Evolutionary conservation across 1,140 invertebrate genomes (phyloP).

Genomic region (Tribolium madens): DNA sequence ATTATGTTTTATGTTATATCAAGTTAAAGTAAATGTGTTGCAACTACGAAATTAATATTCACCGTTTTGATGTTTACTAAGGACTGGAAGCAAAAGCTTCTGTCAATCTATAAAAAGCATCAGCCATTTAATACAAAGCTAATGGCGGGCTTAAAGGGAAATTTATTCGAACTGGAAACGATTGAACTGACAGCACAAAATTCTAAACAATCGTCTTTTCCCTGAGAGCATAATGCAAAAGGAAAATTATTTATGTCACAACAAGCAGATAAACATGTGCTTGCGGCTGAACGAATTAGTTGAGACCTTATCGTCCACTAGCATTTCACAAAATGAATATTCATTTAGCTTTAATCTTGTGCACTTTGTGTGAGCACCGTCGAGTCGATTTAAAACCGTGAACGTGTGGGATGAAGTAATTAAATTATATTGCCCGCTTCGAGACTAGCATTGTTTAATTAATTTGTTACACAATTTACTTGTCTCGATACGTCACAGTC

Average conservation of each 20-base stretch:
- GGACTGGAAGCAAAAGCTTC: not conserved
- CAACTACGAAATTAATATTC: too few species aligned
- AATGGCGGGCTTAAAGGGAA: not conserved
- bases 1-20: not conserved
- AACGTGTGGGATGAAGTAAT: slow-evolving; percentile 11
- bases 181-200: not conserved
- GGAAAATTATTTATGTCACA: not conserved
- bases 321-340: slow-evolving; percentile 17
- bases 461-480: slow-evolving; percentile 13
- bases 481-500: slow-evolving; percentile 1
- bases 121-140: not conserved
- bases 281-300: slow-evolving; percentile 7
- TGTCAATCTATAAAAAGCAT: not conserved
- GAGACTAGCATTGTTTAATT: slow-evolving; percentile 4
- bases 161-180: not conserved
- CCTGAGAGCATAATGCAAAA: not conserved
- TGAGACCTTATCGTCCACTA: not conserved
- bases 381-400: slow-evolving; percentile 5
- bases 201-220: not conserved
- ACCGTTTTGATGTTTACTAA: too few species aligned
- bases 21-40: too few species aligned
- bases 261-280: not conserved
- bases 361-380: not conserved
- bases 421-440: not conserved
- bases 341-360: slow-evolving; percentile 18